Evolutionary conservation across 2,888 invertebrate species (phyloP), one percentile per base, ranked within the genome.

Genomic region (Meandrusa payeni): DNA sequence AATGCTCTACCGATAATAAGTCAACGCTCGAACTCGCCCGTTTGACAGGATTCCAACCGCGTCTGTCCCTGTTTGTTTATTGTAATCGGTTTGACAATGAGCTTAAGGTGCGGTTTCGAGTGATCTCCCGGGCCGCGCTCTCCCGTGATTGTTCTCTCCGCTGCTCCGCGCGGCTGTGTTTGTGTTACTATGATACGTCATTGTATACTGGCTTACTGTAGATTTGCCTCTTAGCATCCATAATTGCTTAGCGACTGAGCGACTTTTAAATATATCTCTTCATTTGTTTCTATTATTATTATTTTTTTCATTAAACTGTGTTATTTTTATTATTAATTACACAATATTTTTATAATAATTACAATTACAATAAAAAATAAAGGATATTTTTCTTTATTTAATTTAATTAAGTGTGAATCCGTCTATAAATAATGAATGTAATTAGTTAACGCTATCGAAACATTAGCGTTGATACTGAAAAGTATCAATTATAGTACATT

Each of bases 1-100:
- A 87, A 83, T 81, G 82, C 79, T 78, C 80, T 85, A 85, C 85
- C 83, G 78, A 77, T 80, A 83, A 85, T 87, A 87, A 87, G 87
- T 86, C 86, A 86, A 86, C 85, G 86, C 85, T 86, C 82, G 85
- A 85, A 81, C 77, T 82, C 82, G 86, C 86, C 83, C 79, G 87
- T 86, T 86, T 85, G 86, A 87, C 87, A 86, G 86, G 87, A 87
- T 87, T 87, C 87, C 87, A 87, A 83, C 85, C 85, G 85, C 86
- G 83, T 82, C 85, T 85, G 82, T 78, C 82, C 82, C 85, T 86
- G 87, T 87, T 86, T 87, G 86, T 85, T 87, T 86, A 87, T 86
- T 85, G 85, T 87, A 87, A 86, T 86, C 86, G 86, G 86, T 86
- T 86, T 86, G 81, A 86, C 86, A 86, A 87, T 86, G 83, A 79